phyloP scores from a whole-genome alignment of 1,140 invertebrate species.

The Caerostris darwini region DNA sequence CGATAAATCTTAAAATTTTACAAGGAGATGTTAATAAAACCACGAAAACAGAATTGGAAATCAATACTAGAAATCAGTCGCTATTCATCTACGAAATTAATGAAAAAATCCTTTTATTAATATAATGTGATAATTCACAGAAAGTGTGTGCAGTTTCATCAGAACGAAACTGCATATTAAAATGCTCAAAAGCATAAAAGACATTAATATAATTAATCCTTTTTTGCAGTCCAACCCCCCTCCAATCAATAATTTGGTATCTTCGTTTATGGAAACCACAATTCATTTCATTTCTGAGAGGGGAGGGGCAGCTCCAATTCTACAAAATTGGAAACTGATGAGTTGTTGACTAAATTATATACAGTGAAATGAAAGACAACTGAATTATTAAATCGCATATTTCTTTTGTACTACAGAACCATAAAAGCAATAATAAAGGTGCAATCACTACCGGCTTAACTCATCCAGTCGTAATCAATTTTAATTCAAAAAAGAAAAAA shows the following conservation, averaged over 20 bases:
- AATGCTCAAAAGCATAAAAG: constrained; percentile 12
- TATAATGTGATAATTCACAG: neutral
- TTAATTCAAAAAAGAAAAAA: neutral
- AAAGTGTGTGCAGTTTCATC: neutral
- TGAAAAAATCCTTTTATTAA: neutral
- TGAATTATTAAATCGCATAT: neutral
- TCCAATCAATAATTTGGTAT: neutral
- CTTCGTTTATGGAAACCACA: neutral
- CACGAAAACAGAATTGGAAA: constrained; percentile 1
- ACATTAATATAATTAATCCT: constrained; percentile 35
- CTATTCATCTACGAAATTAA: neutral
- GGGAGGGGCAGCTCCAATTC: neutral
- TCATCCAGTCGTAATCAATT: neutral
- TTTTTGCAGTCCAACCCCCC: neutral
- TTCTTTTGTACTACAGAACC: neutral
- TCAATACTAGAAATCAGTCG: neutral
- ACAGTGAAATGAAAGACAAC: constrained; percentile 11
- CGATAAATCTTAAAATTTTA: neutral
- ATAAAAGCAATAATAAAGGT: neutral
- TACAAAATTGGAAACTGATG: neutral
- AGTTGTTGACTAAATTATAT: neutral
- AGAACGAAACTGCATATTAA: neutral
- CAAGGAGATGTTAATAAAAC: neutral
- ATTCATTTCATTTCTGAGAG: neutral
- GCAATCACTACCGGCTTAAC: neutral